Conservation (phyloP, 2,113 vertebrate species). For the Nycticorax nycticorax region DNA sequence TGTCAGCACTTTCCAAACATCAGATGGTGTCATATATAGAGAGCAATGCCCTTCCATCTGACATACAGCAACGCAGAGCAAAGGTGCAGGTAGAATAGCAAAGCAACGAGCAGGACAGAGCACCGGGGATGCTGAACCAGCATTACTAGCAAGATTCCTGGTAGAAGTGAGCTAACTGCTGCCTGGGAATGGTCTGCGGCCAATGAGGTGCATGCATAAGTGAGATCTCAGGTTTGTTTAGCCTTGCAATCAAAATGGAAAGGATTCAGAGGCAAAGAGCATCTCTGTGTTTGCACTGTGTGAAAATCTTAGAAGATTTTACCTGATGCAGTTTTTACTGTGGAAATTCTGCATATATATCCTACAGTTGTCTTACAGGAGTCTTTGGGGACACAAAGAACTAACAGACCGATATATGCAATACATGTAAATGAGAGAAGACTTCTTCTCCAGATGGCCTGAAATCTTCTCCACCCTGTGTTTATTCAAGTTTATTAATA, state of each 20-base stretch:
- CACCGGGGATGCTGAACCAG: neutral
- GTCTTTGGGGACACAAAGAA: neutral
- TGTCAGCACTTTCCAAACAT: neutral
- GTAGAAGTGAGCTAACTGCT: neutral
- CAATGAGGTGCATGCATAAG: neutral
- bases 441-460: neutral
- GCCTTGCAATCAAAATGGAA: neutral
- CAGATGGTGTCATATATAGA: neutral
- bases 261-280: neutral
- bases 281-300: neutral
- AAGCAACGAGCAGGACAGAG: neutral
- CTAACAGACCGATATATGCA: neutral
- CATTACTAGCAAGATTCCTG: neutral
- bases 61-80: neutral
- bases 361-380: neutral
- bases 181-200: neutral
- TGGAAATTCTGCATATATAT: neutral
- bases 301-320: neutral
- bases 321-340: neutral
- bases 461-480: neutral
- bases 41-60: neutral
- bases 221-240: neutral
- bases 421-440: neutral
- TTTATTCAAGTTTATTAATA: neutral
- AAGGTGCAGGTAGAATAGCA: neutral